These are phyloP conservation scores for Lordiphosa mommai DNA, from an alignment of 1,140 invertebrate genomes.

Conservation along the genomic window DNA sequence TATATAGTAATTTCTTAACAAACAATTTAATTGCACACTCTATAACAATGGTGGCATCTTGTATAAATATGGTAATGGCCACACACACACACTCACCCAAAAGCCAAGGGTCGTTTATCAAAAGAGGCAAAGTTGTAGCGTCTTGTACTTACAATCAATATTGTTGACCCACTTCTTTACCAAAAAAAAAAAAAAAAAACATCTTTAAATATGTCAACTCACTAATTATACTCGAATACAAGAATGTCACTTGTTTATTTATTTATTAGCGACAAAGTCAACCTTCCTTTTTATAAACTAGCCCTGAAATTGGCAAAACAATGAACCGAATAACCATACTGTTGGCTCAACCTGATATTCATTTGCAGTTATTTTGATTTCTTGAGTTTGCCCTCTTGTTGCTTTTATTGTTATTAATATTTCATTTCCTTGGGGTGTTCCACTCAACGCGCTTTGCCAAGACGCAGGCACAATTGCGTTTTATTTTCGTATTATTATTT, in stretches of 20 bases:
- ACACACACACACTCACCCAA: too few species aligned
- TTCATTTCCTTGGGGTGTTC: constrained; percentile 37
- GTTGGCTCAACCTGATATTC: constrained; percentile 19
- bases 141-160: too few species aligned
- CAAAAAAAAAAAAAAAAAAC: constrained; percentile 5
- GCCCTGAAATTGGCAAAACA: too few species aligned
- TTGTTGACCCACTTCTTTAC: neutral
- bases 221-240: constrained; percentile 35
- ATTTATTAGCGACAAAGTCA: constrained; percentile 2
- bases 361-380: constrained; percentile 46
- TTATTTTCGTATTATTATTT: constrained; percentile 24
- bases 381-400: constrained; percentile 22
- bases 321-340: too few species aligned
- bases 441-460: neutral
- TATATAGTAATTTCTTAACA: too few species aligned
- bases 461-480: constrained; percentile 36
- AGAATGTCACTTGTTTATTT: constrained; percentile 16
- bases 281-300: constrained; percentile 9
- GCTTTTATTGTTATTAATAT: constrained; percentile 55
- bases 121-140: too few species aligned
- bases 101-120: too few species aligned
- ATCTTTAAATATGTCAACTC: constrained; percentile 21
- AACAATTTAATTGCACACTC: too few species aligned
- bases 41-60: too few species aligned
- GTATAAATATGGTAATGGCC: too few species aligned